A percentile compares a stretch with the other conserved stretches of the same genome.
Conservation (phyloP, 2,797 vertebrate species). For the Calcarius lapponicus region DNA sequence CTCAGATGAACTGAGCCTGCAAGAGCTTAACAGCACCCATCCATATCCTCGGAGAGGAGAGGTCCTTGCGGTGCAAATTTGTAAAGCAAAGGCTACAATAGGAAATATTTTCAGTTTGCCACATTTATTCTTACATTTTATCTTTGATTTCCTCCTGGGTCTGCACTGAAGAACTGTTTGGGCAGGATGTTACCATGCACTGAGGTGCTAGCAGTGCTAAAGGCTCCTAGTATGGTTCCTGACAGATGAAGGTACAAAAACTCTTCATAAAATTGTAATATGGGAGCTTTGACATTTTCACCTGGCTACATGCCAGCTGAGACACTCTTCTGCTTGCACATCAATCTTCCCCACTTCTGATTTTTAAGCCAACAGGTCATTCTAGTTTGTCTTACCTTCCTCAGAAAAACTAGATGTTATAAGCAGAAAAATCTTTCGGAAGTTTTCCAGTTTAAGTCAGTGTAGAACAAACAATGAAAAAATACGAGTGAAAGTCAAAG, state of each 20-base stretch:
- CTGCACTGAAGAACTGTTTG: background rate
- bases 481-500: background rate
- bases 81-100: background rate
- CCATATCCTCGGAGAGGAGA: background rate
- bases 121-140: background rate
- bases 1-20: background rate
- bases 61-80: accelerated
- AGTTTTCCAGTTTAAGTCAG: background rate
- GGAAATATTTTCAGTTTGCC: background rate
- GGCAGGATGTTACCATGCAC: background rate
- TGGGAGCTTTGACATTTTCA: background rate
- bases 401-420: background rate
- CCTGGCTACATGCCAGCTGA: background rate
- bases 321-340: background rate
- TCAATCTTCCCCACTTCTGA: background rate
- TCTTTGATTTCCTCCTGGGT: background rate
- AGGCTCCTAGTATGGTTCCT: background rate
- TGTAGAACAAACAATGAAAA: background rate
- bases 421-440: background rate
- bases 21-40: background rate
- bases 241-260: background rate
- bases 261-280: background rate
- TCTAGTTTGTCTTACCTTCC: background rate
- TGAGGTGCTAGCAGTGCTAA: background rate
- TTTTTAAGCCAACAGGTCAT: background rate